Evolutionary conservation across 64 coral and sea anemone species (phyloP).

Genomic region (Actinia equina): DNA sequence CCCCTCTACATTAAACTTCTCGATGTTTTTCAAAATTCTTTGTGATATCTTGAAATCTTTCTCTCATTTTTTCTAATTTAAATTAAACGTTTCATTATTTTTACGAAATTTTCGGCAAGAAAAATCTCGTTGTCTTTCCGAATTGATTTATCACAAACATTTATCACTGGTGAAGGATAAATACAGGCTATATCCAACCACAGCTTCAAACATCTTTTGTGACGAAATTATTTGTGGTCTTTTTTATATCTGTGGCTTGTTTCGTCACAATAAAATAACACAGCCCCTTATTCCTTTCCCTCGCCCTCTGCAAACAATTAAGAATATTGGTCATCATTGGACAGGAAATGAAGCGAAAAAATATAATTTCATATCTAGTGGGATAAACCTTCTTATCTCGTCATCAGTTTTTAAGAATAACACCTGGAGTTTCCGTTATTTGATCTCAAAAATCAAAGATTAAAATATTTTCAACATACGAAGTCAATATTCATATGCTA

Average conservation of each 20-base stretch:
- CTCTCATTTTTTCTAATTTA: too few species aligned
- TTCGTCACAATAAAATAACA: background rate
- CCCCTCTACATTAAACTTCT: background rate
- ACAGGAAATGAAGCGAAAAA: background rate
- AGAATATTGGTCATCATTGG: background rate
- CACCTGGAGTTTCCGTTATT: slow-evolving; percentile 2
- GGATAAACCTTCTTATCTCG: background rate
- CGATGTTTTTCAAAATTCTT: too few species aligned
- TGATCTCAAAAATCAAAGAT: background rate
- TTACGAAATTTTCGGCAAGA: background rate
- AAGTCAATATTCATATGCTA: background rate
- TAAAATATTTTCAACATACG: background rate
- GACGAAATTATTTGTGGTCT: background rate
- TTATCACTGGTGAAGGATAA: background rate
- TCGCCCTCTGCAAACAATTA: background rate
- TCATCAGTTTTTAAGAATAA: background rate
- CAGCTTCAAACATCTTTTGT: background rate
- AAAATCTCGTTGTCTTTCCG: background rate
- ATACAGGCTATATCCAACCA: background rate
- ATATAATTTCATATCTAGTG: background rate
- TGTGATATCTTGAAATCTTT: too few species aligned
- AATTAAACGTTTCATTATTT: background rate
- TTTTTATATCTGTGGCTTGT: background rate
- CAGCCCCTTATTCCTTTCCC: too few species aligned
- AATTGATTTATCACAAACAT: background rate